Base-by-base conservation (phyloP, 2,797 vertebrate genomes). In the Arvicola amphibius region DNA sequence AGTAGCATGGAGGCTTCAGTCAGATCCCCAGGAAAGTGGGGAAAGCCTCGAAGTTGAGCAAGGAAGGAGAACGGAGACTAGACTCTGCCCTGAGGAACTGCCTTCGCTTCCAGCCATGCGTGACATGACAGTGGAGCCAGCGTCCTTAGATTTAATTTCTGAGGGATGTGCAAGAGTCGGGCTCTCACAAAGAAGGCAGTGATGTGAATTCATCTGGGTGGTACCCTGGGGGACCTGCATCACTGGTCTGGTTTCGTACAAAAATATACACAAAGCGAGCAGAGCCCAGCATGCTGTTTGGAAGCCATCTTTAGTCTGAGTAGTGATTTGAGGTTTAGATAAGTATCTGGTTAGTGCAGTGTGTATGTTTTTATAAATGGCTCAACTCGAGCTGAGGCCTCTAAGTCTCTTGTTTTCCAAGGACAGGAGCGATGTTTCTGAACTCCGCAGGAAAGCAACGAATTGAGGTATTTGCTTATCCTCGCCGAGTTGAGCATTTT, bases 401-500 rank as follows among this genome's bases (percentile, higher is more conserved):
- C 19, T 4, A 14, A 63, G 67, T 92, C 77, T 40, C 84, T 90
- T 67, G 81, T 43, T 67, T 96, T 93, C 53, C 67, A 51, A 76
- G 86, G 90, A 79, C 19, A 43, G 61, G 21, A 65, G 21, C 71
- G 43, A 51, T 48, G 94, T 59, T 91, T 94, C 90, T 92, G 78
- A 74, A 79, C 69, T 88, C 78, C 11, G 17, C 34, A 27, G 23
- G 71, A 88, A 94, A 16, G 78, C 4, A 34, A 63, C 29, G 77
- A 91, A 74, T 90, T 65, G 43, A 6, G 61, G 48, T 11, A 40
- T 90, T 83, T 88, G 92, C 85, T 86, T 92, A 34, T 67, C 63
- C 78, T 94, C 88, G 25, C 8, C 0, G 86, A 94, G 73, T 2
- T 48, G 56, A 87, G 81, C 67, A 19, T 69, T 93, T 93, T 46